phyloP scores from a whole-genome alignment of 2,797 vertebrate species.

The Pelodytes ibericus region DNA sequence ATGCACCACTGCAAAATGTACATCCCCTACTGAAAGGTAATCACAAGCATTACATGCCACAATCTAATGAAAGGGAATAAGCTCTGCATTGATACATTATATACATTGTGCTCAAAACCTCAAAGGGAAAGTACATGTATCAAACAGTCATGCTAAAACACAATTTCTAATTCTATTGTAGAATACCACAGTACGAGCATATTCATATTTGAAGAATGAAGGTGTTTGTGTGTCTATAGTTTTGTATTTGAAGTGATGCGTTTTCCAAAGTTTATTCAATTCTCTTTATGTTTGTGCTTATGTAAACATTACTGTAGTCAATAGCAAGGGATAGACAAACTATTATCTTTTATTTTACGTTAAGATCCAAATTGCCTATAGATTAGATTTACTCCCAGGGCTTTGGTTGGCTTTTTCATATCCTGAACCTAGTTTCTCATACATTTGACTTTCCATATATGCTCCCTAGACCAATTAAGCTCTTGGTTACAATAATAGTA shows the following conservation, averaged over 20 bases:
- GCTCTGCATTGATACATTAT: constrained; percentile 2
- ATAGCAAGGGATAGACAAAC: background rate
- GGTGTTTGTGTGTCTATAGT: constrained; percentile 3
- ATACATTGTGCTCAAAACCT: constrained; percentile 13
- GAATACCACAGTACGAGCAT: constrained; percentile 6
- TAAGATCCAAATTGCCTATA: constrained; percentile 3
- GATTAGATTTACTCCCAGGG: constrained; percentile 11
- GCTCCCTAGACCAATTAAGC: too few relatives aligned
- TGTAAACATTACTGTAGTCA: constrained; percentile 28
- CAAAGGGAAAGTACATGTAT: constrained; percentile 43
- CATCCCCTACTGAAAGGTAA: constrained; percentile 4
- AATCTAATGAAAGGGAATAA: constrained; percentile 4
- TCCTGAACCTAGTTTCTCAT: too few relatives aligned
- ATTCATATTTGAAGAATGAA: constrained; percentile 20
- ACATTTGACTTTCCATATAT: too few relatives aligned
- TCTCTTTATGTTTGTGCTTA: constrained; percentile 21
- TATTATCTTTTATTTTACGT: constrained; percentile 4
- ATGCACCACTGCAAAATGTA: constrained; percentile 12
- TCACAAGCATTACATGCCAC: constrained; percentile 3
- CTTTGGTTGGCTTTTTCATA: too few relatives aligned
- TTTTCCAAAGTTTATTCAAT: constrained; percentile 24
- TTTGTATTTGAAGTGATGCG: constrained; percentile 44
- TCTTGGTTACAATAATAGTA: too few relatives aligned
- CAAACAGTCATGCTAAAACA: background rate
- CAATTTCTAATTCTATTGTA: background rate